phyloP scores from a whole-genome alignment of 2,888 invertebrate species.

The Cataglyphis altisquamis region DNA sequence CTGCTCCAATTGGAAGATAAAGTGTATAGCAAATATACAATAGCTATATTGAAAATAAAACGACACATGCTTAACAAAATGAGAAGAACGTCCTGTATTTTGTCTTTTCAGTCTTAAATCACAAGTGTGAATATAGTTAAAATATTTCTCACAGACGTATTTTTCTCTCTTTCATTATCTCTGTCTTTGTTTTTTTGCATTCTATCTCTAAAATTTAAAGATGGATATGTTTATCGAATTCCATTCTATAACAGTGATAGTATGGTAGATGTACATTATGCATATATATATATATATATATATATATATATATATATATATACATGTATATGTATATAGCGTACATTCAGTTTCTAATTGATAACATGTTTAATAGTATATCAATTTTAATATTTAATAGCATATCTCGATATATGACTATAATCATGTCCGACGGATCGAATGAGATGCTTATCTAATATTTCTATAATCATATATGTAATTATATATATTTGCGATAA shows the following conservation, averaged over 20 bases:
- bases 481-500: slow-evolving; percentile 21
- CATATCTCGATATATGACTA: not conserved
- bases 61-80: slow-evolving; percentile 79
- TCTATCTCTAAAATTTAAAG: slow-evolving; percentile 24
- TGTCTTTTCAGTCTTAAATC: slow-evolving; percentile 74
- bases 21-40: slow-evolving; percentile 84
- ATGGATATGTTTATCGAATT: not conserved
- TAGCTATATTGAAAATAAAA: slow-evolving; percentile 83
- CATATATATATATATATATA: not conserved
- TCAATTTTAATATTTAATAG: not conserved
- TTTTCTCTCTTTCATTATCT: slow-evolving; percentile 16
- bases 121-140: slow-evolving; percentile 51
- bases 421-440: not conserved
- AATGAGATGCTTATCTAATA: slow-evolving; percentile 1
- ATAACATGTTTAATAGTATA: not conserved
- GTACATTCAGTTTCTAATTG: not conserved
- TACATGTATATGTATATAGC: not conserved
- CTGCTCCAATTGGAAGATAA: slow-evolving; percentile 79
- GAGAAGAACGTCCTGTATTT: slow-evolving; percentile 78
- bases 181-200: slow-evolving; percentile 1
- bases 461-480: slow-evolving; percentile 17
- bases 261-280: not conserved
- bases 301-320: not conserved
- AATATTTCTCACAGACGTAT: slow-evolving; percentile 40
- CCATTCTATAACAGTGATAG: slow-evolving; percentile 16